Evolutionary conservation across 2,888 invertebrate genomes (phyloP).

Genomic region (Andrena bicolor): DNA sequence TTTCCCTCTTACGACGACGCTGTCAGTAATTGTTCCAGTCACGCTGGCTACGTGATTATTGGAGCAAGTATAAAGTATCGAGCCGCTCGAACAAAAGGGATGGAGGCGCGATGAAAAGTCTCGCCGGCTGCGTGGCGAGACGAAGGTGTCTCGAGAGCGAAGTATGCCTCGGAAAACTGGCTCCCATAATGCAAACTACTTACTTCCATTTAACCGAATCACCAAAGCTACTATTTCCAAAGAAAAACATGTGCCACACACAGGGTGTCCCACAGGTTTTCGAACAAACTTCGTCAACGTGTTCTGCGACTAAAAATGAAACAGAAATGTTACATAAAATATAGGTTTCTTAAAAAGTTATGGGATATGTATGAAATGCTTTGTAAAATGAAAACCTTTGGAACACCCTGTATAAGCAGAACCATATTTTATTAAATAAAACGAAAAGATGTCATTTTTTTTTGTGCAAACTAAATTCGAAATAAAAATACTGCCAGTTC

Average conservation of each 20-base stretch:
- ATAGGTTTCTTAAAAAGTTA: no score
- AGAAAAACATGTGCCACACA: neutral
- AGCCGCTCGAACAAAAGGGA: slow-evolving; percentile 35
- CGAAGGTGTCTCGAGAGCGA: neutral
- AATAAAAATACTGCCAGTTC: no score
- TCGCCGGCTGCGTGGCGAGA: neutral
- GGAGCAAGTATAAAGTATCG: slow-evolving; percentile 57
- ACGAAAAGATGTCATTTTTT: no score
- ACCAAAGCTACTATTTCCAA: neutral
- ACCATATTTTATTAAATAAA: no score
- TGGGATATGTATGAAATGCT: no score
- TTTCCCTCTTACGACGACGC: slow-evolving; percentile 55
- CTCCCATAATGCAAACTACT: slow-evolving; percentile 11
- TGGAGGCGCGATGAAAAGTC: slow-evolving; percentile 17
- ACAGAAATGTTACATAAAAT: no score
- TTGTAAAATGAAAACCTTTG: no score
- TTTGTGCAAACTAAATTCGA: no score
- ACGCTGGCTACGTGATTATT: slow-evolving; percentile 66
- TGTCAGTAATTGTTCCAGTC: slow-evolving; percentile 69
- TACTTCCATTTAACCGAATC: slow-evolving; percentile 1
- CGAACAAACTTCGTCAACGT: no score
- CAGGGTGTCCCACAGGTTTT: neutral
- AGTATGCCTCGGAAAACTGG: neutral
- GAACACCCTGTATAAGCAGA: no score
- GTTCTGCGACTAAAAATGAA: no score